phyloP scores from a whole-genome alignment of 2,797 vertebrate genomes.

The Thripadectes ignobilis region DNA sequence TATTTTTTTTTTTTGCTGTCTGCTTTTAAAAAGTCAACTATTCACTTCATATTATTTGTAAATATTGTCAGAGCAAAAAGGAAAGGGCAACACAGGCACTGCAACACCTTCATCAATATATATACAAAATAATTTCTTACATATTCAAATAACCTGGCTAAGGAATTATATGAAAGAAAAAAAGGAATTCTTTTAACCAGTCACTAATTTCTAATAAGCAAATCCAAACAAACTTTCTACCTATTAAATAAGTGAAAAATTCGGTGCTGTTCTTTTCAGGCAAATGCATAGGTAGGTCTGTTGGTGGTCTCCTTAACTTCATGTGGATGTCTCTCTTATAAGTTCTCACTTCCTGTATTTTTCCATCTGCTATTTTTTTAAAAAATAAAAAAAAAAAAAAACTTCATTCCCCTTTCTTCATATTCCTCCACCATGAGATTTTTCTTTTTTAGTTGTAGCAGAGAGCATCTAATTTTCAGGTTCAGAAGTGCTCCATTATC shows the following conservation, averaged over 20 bases:
- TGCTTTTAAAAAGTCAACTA: not conserved
- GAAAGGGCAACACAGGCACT: not conserved
- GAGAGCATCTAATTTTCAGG: constrained; percentile 56
- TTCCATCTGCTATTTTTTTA: not conserved
- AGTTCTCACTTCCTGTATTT: not conserved
- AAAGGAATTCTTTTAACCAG: not conserved
- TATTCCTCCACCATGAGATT: not conserved
- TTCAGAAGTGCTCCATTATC: constrained; percentile 52
- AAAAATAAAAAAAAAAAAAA: not conserved
- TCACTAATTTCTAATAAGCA: not conserved
- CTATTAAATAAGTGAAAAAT: not conserved
- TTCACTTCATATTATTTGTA: not conserved
- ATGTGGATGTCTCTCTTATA: rapidly evolving
- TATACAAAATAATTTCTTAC: not conserved
- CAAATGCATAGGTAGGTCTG: not conserved
- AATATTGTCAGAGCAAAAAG: not conserved
- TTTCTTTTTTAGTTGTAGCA: constrained; percentile 11
- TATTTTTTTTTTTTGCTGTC: not conserved
- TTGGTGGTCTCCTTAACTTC: not conserved
- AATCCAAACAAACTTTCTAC: not conserved
- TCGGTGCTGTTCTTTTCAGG: not conserved
- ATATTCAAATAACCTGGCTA: not conserved
- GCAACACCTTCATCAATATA: not conserved
- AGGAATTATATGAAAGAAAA: not conserved
- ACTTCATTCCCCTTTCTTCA: not conserved